Evolutionary conservation across 2,888 invertebrate genomes (phyloP), one percentile per base, ranked within the genome.

Genomic region (Macaria liturata): DNA sequence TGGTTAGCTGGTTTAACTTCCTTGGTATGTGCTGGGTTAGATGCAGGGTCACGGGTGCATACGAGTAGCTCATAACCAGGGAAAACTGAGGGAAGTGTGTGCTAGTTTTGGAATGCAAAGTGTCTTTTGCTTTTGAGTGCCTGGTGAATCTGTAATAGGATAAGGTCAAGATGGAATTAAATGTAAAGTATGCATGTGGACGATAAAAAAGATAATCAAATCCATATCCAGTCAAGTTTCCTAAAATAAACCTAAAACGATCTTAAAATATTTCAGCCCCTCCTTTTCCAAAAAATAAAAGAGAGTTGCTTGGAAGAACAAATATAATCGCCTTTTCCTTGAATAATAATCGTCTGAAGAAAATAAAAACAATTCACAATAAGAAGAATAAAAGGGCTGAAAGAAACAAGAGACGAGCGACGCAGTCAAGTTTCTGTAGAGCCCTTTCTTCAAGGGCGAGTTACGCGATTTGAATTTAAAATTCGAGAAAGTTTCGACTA

Each of bases 391-490:
- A 65, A 69, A 64, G 66, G 61, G 65, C 62, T 47, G 56, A 49
- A 61, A 51, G 64, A 69, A 71, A 71, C 67, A 49, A 49, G 20
- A 37, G 4, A 34, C 64, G 45, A 37, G 30, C n/a, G 51, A 30
- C 0, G 58, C 20, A 37, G 43, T 70, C 66, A 66, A 70, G 73
- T 62, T 65, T 67, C 58, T 49, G 59, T 57, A 57, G 55, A n/a
- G 4, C 59, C 62, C 71, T 74, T 79, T 79, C 78, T 81, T 71
- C 65, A 54, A 66, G 67, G 63, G 65, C 47, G 83, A 85, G 79
- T 84, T 82, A 64, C 64, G 49, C 61, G 75, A 88, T 88, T 86
- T 87, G 80, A 86, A 89, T 88, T 88, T 88, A 81, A 89, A 88
- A 90, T 90, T 75, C 70, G 69, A 68, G 65, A 82, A 86, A 81